phyloP scores from a whole-genome alignment of 2,797 vertebrate species.

The Eidolon dupreanum region DNA sequence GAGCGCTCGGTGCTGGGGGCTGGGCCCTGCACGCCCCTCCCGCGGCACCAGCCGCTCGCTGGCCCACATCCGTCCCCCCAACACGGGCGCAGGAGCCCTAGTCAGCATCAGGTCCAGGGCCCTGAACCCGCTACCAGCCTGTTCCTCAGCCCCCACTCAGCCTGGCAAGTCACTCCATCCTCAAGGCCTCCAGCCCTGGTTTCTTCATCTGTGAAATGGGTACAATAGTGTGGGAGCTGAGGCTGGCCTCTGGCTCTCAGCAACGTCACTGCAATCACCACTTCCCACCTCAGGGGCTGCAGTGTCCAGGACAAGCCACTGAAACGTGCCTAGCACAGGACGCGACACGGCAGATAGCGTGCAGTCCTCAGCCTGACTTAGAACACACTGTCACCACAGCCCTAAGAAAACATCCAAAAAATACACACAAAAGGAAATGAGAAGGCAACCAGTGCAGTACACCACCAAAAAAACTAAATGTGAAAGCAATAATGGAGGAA shows the following conservation, averaged over 20 bases:
- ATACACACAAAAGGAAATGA: rapidly evolving
- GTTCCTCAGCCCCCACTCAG: neutral
- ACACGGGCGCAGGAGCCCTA: rapidly evolving
- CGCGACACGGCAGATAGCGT: rapidly evolving
- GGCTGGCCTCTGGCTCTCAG: neutral
- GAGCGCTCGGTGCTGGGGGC: neutral
- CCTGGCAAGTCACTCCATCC: neutral
- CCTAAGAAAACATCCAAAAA: neutral
- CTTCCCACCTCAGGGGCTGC: neutral
- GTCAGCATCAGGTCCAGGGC: neutral
- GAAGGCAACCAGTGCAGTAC: rapidly evolving
- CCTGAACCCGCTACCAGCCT: neutral
- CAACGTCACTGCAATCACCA: rapidly evolving
- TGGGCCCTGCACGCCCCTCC: rapidly evolving
- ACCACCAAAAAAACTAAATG: no score
- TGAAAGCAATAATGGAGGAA: rapidly evolving
- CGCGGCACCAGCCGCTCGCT: rapidly evolving
- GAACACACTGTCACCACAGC: no score
- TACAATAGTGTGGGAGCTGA: rapidly evolving
- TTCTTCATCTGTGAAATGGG: neutral
- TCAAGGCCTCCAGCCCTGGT: neutral
- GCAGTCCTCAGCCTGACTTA: neutral
- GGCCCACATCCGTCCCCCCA: rapidly evolving
- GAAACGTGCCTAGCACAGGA: neutral
- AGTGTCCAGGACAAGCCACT: neutral